Evolutionary conservation across 2,113 vertebrate genomes (phyloP).

Genomic region (Mirza zaza): DNA sequence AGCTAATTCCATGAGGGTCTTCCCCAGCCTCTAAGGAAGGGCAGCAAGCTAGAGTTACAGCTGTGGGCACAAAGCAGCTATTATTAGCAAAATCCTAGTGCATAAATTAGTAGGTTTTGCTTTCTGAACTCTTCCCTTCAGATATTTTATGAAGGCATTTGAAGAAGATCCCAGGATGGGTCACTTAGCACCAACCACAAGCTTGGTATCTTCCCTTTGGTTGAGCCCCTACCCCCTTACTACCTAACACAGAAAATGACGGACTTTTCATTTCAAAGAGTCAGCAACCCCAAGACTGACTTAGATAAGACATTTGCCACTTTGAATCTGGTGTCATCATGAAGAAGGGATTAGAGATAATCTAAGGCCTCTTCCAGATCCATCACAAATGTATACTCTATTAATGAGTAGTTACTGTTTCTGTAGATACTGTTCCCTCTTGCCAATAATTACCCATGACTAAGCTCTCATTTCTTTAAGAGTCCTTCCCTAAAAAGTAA

Average conservation of each 20-base stretch:
- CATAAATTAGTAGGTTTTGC: not conserved
- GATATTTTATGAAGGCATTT: not conserved
- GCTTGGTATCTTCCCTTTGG: not conserved
- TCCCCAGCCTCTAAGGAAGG: not conserved
- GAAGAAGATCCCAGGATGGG: not conserved
- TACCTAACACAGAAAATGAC: constrained; percentile 20
- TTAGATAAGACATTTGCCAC: not conserved
- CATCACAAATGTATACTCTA: not conserved
- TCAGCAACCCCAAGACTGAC: not conserved
- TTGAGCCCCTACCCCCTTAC: not conserved
- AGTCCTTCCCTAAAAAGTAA: not conserved
- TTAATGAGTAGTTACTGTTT: not conserved
- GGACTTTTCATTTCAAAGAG: not conserved
- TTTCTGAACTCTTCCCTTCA: not conserved
- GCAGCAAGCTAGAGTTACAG: not conserved
- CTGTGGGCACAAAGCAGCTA: not conserved
- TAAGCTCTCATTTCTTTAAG: not conserved
- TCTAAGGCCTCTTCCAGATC: not conserved
- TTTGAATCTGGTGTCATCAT: not conserved
- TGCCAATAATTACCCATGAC: not conserved
- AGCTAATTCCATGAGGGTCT: not conserved
- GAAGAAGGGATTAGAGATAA: not conserved
- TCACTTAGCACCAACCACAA: not conserved
- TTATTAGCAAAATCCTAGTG: not conserved
- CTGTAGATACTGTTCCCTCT: constrained; percentile 2